Evolutionary conservation across 2,888 invertebrate species (phyloP), one percentile per base, ranked within the genome.

Genomic region (Helleia helle): DNA sequence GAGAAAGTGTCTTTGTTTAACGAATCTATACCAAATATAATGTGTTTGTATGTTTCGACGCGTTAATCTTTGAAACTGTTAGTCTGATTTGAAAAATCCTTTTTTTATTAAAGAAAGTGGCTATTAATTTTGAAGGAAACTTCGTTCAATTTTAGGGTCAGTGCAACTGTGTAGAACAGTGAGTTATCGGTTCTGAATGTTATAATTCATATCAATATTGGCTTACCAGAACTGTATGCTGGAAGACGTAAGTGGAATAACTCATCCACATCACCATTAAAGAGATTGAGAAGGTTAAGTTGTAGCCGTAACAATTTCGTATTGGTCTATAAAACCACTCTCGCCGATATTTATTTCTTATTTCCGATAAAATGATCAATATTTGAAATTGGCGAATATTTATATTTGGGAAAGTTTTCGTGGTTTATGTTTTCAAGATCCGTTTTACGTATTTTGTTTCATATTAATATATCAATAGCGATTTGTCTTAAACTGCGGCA

Each of bases 251-350:
- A 22, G 18, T 34, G 34, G 5, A 34, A 34, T 17, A 31, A 31
- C 11, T 18, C 11, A 18, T 34, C n/a, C 14, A 26, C 36, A 36
- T 13, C 36, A 13, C 18, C 27, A 28, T 31, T 31, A 31, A 17
- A 31, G 72, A 75, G 71, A 75, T 76, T 76, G 68, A 66, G 68
- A 67, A 62, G 61, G 72, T 57, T 70, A 72, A 80, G 71, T 79
- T 80, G 81, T 75, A 59, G 71, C 74, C 61, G 65, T 77, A 80
- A 76, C 80, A 77, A 79, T 76, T 81, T 81, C 70, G 63, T 71
- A 81, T 80, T 71, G 75, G 64, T 72, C 77, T 64, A 80, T 83
- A 83, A 83, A 83, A 79, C 73, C 73, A 69, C 68, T 76, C 76
- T 77, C 77, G 69, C 58, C 66, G 73, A 74, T 79, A 80, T 81